phyloP scores from a whole-genome alignment of 2,888 invertebrate species.

The Volucella inflata region DNA sequence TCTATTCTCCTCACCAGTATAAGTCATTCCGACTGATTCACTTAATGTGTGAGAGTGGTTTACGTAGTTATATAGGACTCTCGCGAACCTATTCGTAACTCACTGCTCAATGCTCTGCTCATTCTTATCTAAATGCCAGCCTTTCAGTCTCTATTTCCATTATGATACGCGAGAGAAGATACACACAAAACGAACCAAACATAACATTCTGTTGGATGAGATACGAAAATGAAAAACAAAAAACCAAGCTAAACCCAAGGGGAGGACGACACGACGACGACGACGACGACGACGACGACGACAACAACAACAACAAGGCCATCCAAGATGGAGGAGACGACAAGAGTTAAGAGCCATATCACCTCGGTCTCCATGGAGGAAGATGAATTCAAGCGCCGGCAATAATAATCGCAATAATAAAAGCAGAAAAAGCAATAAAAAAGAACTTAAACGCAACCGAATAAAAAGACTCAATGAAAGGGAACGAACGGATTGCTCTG shows the following conservation, averaged over 20 bases:
- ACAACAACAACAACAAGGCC: background rate
- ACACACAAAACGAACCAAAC: constrained; percentile 77
- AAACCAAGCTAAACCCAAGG: constrained; percentile 53
- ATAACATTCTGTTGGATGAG: constrained; percentile 14
- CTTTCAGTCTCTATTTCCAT: constrained; percentile 85
- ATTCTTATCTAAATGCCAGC: constrained; percentile 84
- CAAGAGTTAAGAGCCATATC: constrained; percentile 46
- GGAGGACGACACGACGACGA: background rate
- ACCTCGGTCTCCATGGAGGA: background rate
- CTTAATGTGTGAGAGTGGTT: constrained; percentile 3
- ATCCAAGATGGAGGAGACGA: background rate
- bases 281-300: background rate
- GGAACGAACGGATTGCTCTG: constrained; percentile 40
- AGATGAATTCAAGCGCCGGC: constrained; percentile 64
- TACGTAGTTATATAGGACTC: background rate
- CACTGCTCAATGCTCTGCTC: constrained; percentile 61
- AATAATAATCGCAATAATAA: constrained; percentile 69
- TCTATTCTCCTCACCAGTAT: constrained; percentile 1
- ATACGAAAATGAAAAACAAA: constrained; percentile 9
- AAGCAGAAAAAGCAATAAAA: constrained; percentile 66
- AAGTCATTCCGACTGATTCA: background rate
- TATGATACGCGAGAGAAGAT: constrained; percentile 83
- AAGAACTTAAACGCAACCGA: constrained; percentile 41
- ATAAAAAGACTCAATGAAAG: constrained; percentile 43
- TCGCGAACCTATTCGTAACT: constrained; percentile 11